Evolutionary conservation across 2,797 vertebrate species (phyloP), one percentile per base, ranked within the genome.

Genomic region (Todus mexicanus): DNA sequence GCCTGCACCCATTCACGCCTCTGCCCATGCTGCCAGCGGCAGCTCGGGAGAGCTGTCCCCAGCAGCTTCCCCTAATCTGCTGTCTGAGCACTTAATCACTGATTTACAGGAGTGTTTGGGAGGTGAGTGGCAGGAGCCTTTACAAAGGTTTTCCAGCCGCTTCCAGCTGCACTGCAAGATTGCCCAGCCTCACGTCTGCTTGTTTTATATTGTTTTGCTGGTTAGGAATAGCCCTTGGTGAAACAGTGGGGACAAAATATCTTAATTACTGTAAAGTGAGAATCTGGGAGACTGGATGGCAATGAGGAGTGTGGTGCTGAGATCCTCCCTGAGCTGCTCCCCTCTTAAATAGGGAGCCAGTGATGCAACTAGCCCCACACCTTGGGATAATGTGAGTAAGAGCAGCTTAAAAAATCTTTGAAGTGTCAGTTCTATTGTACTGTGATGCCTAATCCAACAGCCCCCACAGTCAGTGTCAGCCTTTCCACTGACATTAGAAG

Each of bases 401-500:
- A 88, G 16, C 45, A 84, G 51, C 43, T 90, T 87, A 51, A 92
- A 87, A 80, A 56, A 4, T 70, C 77, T 60, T 79, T 37, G 54
- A 81, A 84, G 56, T 38, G 42, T 82, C 61, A 79, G 63, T 79
- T 42, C 35, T 82, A 22, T 76, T 64, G 45, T 38, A 61, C 26
- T 54, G 29, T 65, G 64, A 76, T 79, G 17, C 80, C n/a, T 87
- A 66, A 86, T 81, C 70, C 74, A 81, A 47, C 66, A 84, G 33
- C 12, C 37, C 53, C 50, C 61, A 48, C 60, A 88, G 80, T 35
- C 74, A 68, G 48, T 4, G 1, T 76, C 77, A 92, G 35, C 80
- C 60, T 95, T 95, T 92, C 87, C 85, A 79, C 64, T 90, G 83
- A 88, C 77, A 94, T 68, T 86, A 88, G 73, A 81, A 91, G 71